Base-by-base conservation (phyloP, 2,113 vertebrate species). In the Girardinichthys multiradiatus region DNA sequence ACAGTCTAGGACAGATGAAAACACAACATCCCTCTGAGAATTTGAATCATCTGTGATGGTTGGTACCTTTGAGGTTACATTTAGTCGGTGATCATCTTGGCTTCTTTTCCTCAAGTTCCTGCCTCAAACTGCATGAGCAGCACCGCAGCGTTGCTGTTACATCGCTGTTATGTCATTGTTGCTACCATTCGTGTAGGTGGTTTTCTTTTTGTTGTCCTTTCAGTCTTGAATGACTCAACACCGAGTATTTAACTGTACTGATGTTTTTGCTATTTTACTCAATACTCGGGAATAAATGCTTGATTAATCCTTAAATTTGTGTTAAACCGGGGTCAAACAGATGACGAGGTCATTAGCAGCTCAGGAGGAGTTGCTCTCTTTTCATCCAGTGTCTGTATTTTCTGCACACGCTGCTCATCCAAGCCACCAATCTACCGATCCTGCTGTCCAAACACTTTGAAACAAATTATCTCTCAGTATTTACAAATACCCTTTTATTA, bases 401-500 rank as follows among this genome's bases (percentile, higher is more conserved):
- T 45, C 42, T 1, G 1, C 30, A 68, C 15, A 30, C 2, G 78
- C 51, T 30, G 19, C 35, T 63, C 48, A 13, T 63, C 80, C 76
- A 61, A 59, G n/a, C 33, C 24, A 64, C 64, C 74, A 57, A 51
- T 78, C 77, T 82, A 76, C 74, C 61, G 30, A 10, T 17, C 66
- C 82, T 80, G 64, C 81, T 57, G 77, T 78, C 75, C 65, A 77
- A 85, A 78, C 66, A 72, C 70, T 73, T 80, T 69, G 67, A 82
- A 68, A 85, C 70, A 71, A 42, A 79, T 64, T 67, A 63, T 45
- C 27, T 35, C 29, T 17, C 45, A 31, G 35, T 51, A n/a, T 30
- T 66, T 45, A 21, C 51, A 57, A 45, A 78, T 69, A 65, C 48
- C 39, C 33, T 57, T 51, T 69, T 19, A 57, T 65, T 60, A 33